These are phyloP conservation scores for Micropterix aruncella DNA, from an alignment of 2,888 invertebrate genomes.

Conservation along the genomic window DNA sequence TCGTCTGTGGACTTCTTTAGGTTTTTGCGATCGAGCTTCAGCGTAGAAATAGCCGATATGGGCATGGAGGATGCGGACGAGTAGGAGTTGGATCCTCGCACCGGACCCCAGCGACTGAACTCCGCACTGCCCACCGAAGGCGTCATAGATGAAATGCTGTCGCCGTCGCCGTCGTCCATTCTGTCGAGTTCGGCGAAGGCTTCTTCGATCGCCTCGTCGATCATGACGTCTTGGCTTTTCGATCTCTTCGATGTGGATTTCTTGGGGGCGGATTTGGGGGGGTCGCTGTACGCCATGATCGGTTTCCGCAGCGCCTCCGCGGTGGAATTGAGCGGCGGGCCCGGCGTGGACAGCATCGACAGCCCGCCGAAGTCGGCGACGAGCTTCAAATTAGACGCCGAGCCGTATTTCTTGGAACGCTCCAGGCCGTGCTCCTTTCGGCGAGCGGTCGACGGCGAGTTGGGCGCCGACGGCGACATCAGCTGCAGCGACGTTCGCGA, in stretches of 20 bases:
- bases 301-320: conserved; percentile 14
- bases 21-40: conserved; percentile 21
- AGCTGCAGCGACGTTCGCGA: conserved; percentile 39
- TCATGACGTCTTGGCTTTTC: not conserved
- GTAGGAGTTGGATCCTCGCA: conserved; percentile 37
- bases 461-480: conserved; percentile 20
- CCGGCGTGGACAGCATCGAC: not conserved
- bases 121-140: conserved; percentile 9
- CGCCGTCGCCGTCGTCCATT: conserved; percentile 15
- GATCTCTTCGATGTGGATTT: not conserved
- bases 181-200: conserved; percentile 30
- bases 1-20: conserved; percentile 17
- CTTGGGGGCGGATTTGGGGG: not conserved
- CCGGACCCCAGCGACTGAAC: conserved; percentile 34
- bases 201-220: conserved; percentile 21
- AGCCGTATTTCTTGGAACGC: conserved; percentile 24
- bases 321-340: not conserved
- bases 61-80: conserved; percentile 21
- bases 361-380: conserved; percentile 19
- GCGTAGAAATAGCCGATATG: conserved; percentile 28
- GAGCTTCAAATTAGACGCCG: conserved; percentile 28
- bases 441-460: conserved; percentile 24
- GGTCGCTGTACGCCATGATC: conserved; percentile 30
- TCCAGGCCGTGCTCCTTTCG: conserved; percentile 25
- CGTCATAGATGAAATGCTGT: conserved; percentile 11